These are phyloP conservation scores for Upupa epops DNA, from an alignment of 2,113 vertebrate species.

Conservation along the genomic window DNA sequence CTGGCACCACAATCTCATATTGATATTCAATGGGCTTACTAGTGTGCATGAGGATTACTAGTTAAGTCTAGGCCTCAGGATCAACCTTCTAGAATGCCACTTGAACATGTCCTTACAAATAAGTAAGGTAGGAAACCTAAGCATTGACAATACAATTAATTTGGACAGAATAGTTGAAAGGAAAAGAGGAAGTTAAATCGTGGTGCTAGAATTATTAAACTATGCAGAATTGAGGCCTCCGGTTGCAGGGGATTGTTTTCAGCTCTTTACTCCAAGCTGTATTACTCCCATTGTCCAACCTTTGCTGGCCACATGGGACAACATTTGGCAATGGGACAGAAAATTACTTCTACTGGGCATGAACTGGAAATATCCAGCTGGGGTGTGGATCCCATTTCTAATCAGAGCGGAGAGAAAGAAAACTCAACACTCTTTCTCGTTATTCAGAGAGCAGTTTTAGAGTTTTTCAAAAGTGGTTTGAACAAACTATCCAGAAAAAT, in stretches of 20 bases:
- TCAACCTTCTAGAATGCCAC: constrained; percentile 16
- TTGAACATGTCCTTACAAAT: background rate
- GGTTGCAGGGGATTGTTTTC: constrained; percentile 48
- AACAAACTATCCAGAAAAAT: constrained; percentile 27
- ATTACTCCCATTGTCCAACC: constrained; percentile 48
- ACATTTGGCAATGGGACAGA: constrained; percentile 31
- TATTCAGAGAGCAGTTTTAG: background rate
- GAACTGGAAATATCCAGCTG: constrained; percentile 49
- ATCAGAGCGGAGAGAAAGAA: background rate
- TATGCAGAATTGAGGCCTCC: constrained; percentile 38
- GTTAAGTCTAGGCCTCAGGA: background rate
- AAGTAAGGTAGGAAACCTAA: background rate
- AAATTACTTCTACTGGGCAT: constrained; percentile 41
- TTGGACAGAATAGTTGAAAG: background rate
- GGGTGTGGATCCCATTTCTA: constrained; percentile 38
- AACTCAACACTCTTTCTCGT: background rate
- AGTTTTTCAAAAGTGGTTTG: constrained; percentile 17
- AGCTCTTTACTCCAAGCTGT: constrained; percentile 46
- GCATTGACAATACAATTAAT: background rate
- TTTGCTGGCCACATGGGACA: constrained; percentile 48
- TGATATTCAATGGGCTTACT: background rate
- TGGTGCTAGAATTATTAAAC: background rate
- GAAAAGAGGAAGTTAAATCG: constrained; percentile 34
- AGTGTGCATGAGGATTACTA: constrained; percentile 5
- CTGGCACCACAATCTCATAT: background rate